These are phyloP conservation scores for Amphipyra berbera DNA, from an alignment of 2,888 invertebrate species.

Conservation along the genomic window DNA sequence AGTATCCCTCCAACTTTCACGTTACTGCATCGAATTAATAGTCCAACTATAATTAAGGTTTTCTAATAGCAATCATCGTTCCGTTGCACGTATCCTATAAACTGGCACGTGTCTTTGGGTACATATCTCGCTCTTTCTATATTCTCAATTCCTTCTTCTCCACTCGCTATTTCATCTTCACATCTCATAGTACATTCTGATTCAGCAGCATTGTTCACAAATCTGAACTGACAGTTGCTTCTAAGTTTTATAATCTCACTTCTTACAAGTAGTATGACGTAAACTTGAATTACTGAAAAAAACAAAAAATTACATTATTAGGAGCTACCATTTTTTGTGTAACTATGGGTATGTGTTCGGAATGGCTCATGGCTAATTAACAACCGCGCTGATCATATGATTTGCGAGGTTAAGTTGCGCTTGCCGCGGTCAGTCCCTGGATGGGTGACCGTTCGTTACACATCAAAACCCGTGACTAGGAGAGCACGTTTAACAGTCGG, in stretches of 20 bases:
- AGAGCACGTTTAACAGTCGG: too few species aligned
- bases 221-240: conserved; percentile 22
- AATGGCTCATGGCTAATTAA: too few species aligned
- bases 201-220: conserved; percentile 37
- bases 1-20: too few species aligned
- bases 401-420: too few species aligned
- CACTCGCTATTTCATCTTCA: background rate
- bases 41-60: background rate
- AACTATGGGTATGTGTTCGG: too few species aligned
- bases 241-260: conserved; percentile 49
- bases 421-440: too few species aligned
- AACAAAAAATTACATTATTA: background rate
- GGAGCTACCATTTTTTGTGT: too few species aligned
- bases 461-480: too few species aligned
- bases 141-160: background rate
- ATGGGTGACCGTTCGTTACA: too few species aligned
- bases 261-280: conserved; percentile 44
- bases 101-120: background rate
- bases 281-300: conserved; percentile 50
- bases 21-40: too few species aligned
- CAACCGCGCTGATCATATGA: too few species aligned
- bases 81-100: background rate
- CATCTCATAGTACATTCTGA: conserved; percentile 13
- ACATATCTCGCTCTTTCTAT: background rate
- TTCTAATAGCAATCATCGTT: background rate